These are phyloP conservation scores for Aplochiton taeniatus DNA, from an alignment of 2,797 vertebrate species.

Conservation along the genomic window DNA sequence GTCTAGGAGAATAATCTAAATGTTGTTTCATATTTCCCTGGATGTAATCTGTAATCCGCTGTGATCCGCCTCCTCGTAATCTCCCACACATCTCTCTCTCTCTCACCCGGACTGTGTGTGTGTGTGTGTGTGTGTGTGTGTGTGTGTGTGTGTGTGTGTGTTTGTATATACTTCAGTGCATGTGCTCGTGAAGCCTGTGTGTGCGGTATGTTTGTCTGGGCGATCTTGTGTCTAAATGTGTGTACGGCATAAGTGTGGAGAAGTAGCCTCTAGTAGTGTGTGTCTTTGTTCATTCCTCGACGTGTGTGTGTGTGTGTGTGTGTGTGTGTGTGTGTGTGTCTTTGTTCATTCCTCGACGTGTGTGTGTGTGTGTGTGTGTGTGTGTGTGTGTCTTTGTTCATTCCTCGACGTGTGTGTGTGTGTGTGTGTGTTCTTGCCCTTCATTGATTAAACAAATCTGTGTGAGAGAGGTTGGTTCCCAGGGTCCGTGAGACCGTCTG, in stretches of 20 bases:
- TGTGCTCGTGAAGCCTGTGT: background rate
- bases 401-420: no score
- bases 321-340: no score
- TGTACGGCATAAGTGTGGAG: background rate
- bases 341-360: no score
- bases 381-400: no score
- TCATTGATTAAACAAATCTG: slow-evolving; percentile 87
- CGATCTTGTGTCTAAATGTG: background rate
- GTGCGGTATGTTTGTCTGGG: background rate
- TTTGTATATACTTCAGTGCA: slow-evolving; percentile 3
- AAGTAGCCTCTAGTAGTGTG: no score
- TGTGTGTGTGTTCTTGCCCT: slow-evolving; percentile 30
- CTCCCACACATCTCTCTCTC: no score
- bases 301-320: no score
- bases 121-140: no score
- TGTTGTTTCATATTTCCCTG: slow-evolving; percentile 68
- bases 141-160: background rate
- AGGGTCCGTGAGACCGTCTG: slow-evolving; percentile 86
- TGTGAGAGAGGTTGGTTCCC: slow-evolving; percentile 79
- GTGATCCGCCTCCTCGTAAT: slow-evolving; percentile 58
- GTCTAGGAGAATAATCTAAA: slow-evolving; percentile 48
- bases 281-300: no score
- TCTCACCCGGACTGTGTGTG: background rate
- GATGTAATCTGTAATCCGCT: slow-evolving; percentile 64
- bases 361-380: no score